Evolutionary conservation across 2,888 invertebrate genomes (phyloP).

Genomic region (Venusia cambrica): DNA sequence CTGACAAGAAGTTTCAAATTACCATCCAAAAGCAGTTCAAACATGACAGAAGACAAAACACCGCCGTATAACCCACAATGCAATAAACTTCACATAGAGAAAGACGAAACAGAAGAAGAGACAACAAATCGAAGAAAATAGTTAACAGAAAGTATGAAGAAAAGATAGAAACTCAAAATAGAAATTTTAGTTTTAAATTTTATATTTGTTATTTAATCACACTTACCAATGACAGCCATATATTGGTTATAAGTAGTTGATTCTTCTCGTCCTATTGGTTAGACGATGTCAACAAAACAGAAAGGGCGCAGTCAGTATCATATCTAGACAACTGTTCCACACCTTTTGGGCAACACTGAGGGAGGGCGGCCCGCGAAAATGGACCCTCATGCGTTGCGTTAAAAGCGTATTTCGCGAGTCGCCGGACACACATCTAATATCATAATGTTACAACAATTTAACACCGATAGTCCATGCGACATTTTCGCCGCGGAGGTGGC

Average conservation of each 20-base stretch:
- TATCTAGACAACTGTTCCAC: slow-evolving; percentile 68
- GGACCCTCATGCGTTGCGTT: slow-evolving; percentile 47
- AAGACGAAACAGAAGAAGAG: slow-evolving; percentile 48
- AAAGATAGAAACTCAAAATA: slow-evolving; percentile 56
- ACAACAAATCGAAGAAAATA: slow-evolving; percentile 44
- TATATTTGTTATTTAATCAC: slow-evolving; percentile 79
- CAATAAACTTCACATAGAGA: slow-evolving; percentile 69
- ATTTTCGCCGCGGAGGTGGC: slow-evolving; percentile 67
- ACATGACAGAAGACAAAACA: slow-evolving; percentile 51
- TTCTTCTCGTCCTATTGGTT: slow-evolving; percentile 96
- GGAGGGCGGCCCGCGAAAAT: slow-evolving; percentile 55
- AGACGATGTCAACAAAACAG: slow-evolving; percentile 86
- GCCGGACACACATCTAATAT: slow-evolving; percentile 68
- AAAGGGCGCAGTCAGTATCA: slow-evolving; percentile 80
- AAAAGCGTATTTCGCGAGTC: slow-evolving; percentile 52
- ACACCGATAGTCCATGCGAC: slow-evolving; percentile 78
- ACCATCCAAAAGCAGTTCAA: slow-evolving; percentile 53
- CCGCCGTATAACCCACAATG: slow-evolving; percentile 79
- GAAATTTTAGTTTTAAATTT: slow-evolving; percentile 77
- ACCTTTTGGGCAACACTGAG: slow-evolving; percentile 60
- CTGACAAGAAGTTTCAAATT: slow-evolving; percentile 49
- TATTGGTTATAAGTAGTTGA: slow-evolving; percentile 96
- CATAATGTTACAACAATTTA: slow-evolving; percentile 66
- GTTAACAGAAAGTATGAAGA: slow-evolving; percentile 46
- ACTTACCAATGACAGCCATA: slow-evolving; percentile 97